Percentiles rank a stretch among this genome's conserved stretches.
These are phyloP conservation scores for Remorina albescens DNA, from an alignment of 2,797 vertebrate species.

Conservation along the genomic window DNA sequence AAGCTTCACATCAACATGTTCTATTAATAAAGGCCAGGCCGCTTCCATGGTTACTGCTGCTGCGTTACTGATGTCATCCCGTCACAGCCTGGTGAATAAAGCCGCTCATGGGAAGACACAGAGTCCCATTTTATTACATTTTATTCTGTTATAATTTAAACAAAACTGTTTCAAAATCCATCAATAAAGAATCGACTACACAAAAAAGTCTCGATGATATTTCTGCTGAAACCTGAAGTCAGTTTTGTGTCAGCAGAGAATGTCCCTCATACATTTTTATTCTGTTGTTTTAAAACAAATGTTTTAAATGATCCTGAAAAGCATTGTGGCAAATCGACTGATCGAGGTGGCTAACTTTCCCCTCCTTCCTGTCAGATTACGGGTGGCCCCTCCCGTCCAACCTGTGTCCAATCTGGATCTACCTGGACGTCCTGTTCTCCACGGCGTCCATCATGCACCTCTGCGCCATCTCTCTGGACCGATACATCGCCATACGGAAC, in stretches of 20 bases:
- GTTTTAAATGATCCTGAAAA: neutral
- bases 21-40: neutral
- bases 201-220: too few species aligned
- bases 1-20: neutral
- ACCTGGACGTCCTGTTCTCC: constrained; percentile 96
- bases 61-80: neutral
- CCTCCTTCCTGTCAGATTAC: constrained; percentile 84
- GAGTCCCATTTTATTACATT: too few species aligned
- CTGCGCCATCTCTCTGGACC: constrained; percentile 96
- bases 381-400: constrained; percentile 91
- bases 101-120: too few species aligned
- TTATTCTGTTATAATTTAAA: neutral
- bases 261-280: too few species aligned
- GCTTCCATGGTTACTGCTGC: neutral
- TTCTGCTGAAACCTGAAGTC: too few species aligned
- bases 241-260: too few species aligned
- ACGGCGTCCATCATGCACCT: constrained; percentile 98
- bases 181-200: too few species aligned
- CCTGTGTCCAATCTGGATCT: constrained; percentile 95
- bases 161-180: neutral
- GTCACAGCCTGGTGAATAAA: neutral
- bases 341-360: neutral
- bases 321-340: neutral
- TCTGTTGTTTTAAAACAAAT: neutral
- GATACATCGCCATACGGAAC: constrained; percentile 95